phyloP scores from a whole-genome alignment of 2,888 invertebrate species.

The Aphelenchoides bicaudatus region DNA sequence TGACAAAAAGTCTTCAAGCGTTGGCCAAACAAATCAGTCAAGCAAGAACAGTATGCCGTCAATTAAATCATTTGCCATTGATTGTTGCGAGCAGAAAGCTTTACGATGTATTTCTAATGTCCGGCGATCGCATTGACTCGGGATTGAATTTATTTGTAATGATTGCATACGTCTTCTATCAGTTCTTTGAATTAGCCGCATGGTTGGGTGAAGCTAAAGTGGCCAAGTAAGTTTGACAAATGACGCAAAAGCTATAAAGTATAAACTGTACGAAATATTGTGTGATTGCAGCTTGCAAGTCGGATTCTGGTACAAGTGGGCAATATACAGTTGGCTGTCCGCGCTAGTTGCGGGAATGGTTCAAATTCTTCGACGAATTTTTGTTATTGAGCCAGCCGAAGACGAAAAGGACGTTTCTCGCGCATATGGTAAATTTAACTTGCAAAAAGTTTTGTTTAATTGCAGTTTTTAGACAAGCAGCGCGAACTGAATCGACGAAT shows the following conservation, averaged over 20 bases:
- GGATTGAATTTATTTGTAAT: constrained; percentile 6
- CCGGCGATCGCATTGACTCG: constrained; percentile 11
- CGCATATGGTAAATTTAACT: too few relatives aligned
- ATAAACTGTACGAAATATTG: too few relatives aligned
- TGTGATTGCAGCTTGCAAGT: background rate
- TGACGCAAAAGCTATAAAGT: too few relatives aligned
- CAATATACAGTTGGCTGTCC: constrained; percentile 12
- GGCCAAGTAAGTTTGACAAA: too few relatives aligned
- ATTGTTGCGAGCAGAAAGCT: constrained; percentile 6
- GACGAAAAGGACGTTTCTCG: too few relatives aligned
- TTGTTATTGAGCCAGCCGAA: constrained; percentile 13
- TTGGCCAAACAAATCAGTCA: constrained; percentile 17
- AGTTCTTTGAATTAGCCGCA: constrained; percentile 8
- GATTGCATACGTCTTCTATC: constrained; percentile 8
- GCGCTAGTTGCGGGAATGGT: constrained; percentile 8
- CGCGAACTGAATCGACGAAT: constrained; percentile 5
- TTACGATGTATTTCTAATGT: constrained; percentile 1
- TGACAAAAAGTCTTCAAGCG: constrained; percentile 5
- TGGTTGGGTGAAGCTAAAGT: constrained; percentile 17
- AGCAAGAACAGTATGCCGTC: constrained; percentile 9
- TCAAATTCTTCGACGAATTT: constrained; percentile 15
- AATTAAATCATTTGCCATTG: constrained; percentile 18
- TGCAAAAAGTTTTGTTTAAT: too few relatives aligned
- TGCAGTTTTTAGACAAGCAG: too few relatives aligned
- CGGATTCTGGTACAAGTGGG: constrained; percentile 1